A percentile compares a stretch with the other conserved stretches of the same genome.
Conservation (phyloP, 2,888 invertebrate genomes). For the Microchrysa polita region DNA sequence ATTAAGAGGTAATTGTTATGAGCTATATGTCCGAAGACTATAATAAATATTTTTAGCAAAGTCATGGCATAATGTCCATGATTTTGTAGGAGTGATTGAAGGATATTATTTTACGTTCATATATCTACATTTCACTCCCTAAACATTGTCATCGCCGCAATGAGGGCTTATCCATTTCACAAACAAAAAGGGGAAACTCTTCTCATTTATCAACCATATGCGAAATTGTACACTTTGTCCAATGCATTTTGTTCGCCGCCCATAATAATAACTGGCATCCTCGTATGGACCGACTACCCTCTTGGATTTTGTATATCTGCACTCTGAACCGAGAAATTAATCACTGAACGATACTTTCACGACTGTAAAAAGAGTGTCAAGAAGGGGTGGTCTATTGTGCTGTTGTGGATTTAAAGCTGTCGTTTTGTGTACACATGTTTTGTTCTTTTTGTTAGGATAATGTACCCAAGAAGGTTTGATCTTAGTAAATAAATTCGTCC, state of each 20-base stretch:
- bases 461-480: neutral
- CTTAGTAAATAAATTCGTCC: neutral
- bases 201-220: slow-evolving; percentile 27
- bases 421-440: slow-evolving; percentile 23
- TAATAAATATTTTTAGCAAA: slow-evolving; percentile 19
- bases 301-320: slow-evolving; percentile 9
- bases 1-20: slow-evolving; percentile 43
- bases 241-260: neutral
- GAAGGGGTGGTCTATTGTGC: slow-evolving; percentile 2
- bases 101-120: neutral
- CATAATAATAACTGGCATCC: too few species aligned
- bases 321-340: slow-evolving; percentile 37
- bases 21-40: slow-evolving; percentile 9
- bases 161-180: neutral
- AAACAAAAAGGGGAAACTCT: neutral
- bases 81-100: neutral
- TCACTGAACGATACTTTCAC: slow-evolving; percentile 33
- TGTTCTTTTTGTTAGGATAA: slow-evolving; percentile 8
- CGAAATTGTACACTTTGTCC: neutral
- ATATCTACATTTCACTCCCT: too few species aligned
- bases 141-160: neutral
- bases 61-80: slow-evolving; percentile 30
- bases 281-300: neutral
- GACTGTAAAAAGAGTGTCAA: slow-evolving; percentile 15
- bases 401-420: neutral